Base-by-base conservation (phyloP, 2,113 vertebrate species). In the Stegastes partitus region DNA sequence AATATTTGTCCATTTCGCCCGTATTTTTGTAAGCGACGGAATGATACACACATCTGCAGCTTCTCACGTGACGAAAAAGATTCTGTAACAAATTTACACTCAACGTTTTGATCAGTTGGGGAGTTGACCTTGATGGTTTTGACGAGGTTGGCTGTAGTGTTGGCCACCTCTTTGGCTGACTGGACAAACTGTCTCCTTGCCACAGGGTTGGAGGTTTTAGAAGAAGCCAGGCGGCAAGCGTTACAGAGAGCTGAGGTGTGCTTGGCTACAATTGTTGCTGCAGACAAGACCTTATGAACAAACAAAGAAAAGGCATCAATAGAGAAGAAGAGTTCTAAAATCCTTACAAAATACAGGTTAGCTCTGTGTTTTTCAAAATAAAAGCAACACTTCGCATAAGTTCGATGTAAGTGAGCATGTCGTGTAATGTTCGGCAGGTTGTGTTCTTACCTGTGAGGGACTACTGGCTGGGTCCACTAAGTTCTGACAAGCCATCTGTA, bases 401-500 rank as follows among this genome's bases (percentile, higher is more conserved):
- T n/a, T 34, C 34, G 4, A 34, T 34, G 34, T 34, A n/a, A n/a
- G n/a, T n/a, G n/a, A n/a, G 16, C 8, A 9, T n/a, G 25, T 23
- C 23, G 15, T 63, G 39, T 54, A 53, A 68, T 55, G 19, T 25
- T 42, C 55, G 58, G 19, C 31, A 61, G 64, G n/a, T n/a, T 19
- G 7, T 5, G n/a, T 8, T 50, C 1, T 95, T 90, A 99, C 98
- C 97, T 99, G 98, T 0, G 98, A 99, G 0, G 98, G 98, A 83
- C 97, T 99, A 87, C 98, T 99, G 1, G 95, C 95, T 1, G 98
- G 98, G 74, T 99, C 98, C 39, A 99, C 97, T 82, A 99, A 88
- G 76, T 98, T 99, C 93, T 99, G 98, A 81, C 98, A 99, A 0
- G 98, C 98, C 96, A 98, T 99, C 90, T 99, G 98, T 92, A 99